phyloP scores from a whole-genome alignment of 30 jellyfish, hydroid and myxozoan genomes.

The Turritopsis rubra region DNA sequence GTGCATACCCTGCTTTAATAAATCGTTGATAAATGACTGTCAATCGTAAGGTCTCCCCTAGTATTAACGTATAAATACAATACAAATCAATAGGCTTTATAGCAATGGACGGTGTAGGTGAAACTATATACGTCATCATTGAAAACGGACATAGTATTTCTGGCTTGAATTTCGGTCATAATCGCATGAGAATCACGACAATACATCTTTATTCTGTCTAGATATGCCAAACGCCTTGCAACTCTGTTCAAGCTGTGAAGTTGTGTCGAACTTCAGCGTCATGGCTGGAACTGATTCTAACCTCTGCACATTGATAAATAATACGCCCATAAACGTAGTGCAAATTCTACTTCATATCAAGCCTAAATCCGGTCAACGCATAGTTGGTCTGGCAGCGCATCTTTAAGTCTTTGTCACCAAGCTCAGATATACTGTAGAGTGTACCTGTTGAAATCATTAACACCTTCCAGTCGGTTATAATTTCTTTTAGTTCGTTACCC shows the following conservation, averaged over 20 bases:
- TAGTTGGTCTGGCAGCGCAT: not conserved
- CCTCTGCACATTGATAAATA: not conserved
- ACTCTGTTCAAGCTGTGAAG: not conserved
- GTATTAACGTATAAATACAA: no score
- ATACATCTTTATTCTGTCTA: not conserved
- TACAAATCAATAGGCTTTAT: not conserved
- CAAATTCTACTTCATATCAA: not conserved
- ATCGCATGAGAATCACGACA: not conserved
- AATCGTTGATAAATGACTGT: no score
- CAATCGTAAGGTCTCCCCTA: no score
- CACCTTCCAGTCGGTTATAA: not conserved
- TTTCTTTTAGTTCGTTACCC: not conserved
- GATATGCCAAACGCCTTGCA: not conserved
- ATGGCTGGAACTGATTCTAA: not conserved
- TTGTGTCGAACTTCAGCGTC: not conserved
- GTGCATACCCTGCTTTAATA: no score
- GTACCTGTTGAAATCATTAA: not conserved
- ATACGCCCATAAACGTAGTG: not conserved
- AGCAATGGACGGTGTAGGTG: not conserved
- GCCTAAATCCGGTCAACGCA: not conserved
- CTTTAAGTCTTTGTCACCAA: not conserved
- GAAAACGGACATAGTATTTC: not conserved
- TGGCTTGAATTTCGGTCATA: not conserved
- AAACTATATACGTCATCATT: not conserved
- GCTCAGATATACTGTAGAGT: not conserved